phyloP scores from a whole-genome alignment of 2,113 vertebrate species.

The Rhinoderma darwinii region DNA sequence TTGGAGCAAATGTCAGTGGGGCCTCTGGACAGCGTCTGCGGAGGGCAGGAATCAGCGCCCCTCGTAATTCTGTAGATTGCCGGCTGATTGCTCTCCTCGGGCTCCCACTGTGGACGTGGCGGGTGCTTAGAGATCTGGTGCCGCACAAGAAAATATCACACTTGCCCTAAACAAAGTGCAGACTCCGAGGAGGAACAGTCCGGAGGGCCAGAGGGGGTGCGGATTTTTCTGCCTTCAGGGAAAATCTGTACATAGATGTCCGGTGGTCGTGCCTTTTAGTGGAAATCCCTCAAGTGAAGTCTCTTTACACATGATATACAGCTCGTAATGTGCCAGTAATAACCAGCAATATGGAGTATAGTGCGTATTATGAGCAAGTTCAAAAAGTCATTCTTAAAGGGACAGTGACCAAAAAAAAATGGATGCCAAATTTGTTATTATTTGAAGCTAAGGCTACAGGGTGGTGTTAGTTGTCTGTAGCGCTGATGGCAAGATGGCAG shows the following conservation, averaged over 20 bases:
- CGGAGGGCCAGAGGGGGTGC: neutral
- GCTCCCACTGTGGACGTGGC: neutral
- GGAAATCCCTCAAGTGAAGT: neutral
- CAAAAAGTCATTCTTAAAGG: neutral
- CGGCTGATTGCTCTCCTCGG: slow-evolving; percentile 43
- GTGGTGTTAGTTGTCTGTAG: too few relatives aligned
- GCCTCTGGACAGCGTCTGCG: slow-evolving; percentile 51
- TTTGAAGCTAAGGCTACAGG: neutral
- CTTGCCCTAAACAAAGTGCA: slow-evolving; percentile 30
- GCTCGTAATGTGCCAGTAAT: neutral
- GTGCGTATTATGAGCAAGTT: neutral
- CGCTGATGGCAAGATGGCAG: too few relatives aligned
- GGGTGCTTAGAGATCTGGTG: neutral
- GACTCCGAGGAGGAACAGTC: neutral
- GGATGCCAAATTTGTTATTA: too few relatives aligned
- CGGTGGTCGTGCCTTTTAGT: neutral
- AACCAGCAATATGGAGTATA: neutral
- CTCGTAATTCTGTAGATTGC: slow-evolving; percentile 30
- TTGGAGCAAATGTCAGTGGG: slow-evolving; percentile 46
- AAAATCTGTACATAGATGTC: too few relatives aligned
- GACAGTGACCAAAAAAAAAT: neutral
- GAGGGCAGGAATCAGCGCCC: slow-evolving; percentile 36
- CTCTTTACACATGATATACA: neutral
- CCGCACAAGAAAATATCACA: slow-evolving; percentile 30
- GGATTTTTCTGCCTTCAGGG: neutral